Base-by-base conservation (phyloP, 2,113 vertebrate species). In the Pseudopodoces humilis region DNA sequence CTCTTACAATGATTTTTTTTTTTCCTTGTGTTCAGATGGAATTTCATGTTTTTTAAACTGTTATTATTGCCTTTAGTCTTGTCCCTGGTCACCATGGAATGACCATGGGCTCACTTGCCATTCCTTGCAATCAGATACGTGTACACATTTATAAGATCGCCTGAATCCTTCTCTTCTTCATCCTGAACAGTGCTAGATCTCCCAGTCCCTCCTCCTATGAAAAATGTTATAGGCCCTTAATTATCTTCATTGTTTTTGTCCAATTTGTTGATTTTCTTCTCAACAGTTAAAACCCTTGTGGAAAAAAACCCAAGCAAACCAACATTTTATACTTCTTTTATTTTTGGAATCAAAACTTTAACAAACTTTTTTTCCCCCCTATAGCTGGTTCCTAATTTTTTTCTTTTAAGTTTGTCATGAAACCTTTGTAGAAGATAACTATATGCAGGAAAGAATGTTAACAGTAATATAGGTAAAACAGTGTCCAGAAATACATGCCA, bases 311-410 rank as follows among this genome's bases (percentile, higher is more conserved):
- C 19, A 49, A 62, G 16, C 12, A 21, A 49, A 49, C 37, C 15
- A 60, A 50, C 2, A 69, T 16, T 88, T 47, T 12, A 15, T 47
- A 22, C 3, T 62, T 59, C 6, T 56, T 71, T 62, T 30, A 1
- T 15, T 68, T 90, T 46, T 62, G 27, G 11, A 89, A 89, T 46
- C 4, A 79, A 75, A 88, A 47, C 4, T 68, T 79, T 31, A 55
- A 13, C 3, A 41, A 22, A 4, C 1, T 4, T 46, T 58, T 60
- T 63, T 70, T 70, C 30, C 0, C 8, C n/a, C 5, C 5, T 15
- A 4, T 11, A 64, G 3, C 24, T 68, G 2, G 3, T 64, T 86
- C 4, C 4, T 77, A 62, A 7, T 44, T 85, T 78, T 81, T 49
- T n/a, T 44, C 18, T 37, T 80, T 77, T 5, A 10, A 50, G 4